Percentiles rank a stretch among this genome's conserved stretches.
Conservation (phyloP, 1,140 invertebrate species). For the Yoshiicerus persimilis region DNA sequence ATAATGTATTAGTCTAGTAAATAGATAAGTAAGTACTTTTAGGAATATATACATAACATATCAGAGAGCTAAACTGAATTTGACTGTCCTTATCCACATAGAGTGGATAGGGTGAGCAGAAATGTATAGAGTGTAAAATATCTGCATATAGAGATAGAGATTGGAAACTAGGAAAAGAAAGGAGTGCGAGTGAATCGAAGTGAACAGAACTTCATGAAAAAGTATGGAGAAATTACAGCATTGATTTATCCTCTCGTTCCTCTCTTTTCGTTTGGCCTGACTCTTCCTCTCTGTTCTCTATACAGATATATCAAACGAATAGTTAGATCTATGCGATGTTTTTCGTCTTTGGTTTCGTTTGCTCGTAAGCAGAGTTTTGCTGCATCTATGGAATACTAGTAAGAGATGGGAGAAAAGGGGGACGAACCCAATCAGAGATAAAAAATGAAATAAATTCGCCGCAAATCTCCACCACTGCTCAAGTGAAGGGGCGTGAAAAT, state of each 20-base stretch:
- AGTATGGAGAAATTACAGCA: conserved; percentile 31
- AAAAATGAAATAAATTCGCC: conserved; percentile 43
- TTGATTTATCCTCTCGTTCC: conserved; percentile 35
- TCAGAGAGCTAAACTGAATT: background rate
- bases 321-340: background rate
- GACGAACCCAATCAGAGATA: conserved; percentile 34
- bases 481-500: conserved; percentile 34
- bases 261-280: background rate
- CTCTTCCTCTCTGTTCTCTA: background rate
- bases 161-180: background rate
- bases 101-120: background rate
- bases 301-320: background rate
- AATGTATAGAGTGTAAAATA: background rate
- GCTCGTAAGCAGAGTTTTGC: too few species aligned
- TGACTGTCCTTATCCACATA: background rate
- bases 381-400: background rate
- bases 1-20: conserved; percentile 14
- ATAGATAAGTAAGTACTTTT: background rate
- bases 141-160: background rate
- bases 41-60: background rate
- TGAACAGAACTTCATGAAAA: conserved; percentile 14
- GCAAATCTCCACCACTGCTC: conserved; percentile 31
- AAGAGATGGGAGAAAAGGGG: conserved; percentile 17
- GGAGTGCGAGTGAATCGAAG: background rate
- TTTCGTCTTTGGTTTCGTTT: too few species aligned